phyloP scores from a whole-genome alignment of 2,113 vertebrate genomes.

The Eclectus roratus region DNA sequence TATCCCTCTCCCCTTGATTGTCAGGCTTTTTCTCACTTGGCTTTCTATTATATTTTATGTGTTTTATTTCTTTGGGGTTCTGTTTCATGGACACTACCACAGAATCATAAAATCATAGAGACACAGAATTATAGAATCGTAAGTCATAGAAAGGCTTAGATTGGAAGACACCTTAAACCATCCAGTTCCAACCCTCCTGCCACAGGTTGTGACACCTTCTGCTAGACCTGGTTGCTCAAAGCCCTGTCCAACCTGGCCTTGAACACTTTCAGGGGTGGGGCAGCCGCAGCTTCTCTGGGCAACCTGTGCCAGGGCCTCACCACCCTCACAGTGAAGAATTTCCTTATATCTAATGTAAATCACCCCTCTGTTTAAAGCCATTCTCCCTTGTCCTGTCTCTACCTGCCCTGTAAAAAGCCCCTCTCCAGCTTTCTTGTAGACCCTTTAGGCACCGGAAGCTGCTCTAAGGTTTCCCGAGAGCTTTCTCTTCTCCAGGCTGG shows the following conservation, averaged over 20 bases:
- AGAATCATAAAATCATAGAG: not conserved
- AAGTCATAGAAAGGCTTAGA: not conserved
- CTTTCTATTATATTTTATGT: not conserved
- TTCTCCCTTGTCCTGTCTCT: not conserved
- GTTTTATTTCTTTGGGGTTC: not conserved
- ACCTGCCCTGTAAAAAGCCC: not conserved
- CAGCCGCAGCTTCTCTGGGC: not conserved
- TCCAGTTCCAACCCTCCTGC: not conserved
- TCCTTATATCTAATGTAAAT: not conserved
- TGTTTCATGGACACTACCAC: not conserved
- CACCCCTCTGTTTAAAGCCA: not conserved
- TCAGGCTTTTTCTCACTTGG: not conserved
- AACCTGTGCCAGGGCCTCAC: not conserved
- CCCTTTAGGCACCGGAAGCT: not conserved
- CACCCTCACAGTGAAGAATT: not conserved
- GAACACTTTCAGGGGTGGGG: not conserved
- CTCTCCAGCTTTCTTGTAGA: not conserved
- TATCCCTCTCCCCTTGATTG: not conserved
- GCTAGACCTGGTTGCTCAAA: not conserved
- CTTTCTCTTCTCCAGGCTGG: not conserved
- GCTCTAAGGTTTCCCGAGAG: not conserved
- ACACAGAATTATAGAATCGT: not conserved
- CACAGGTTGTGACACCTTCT: not conserved
- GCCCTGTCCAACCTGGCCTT: not conserved
- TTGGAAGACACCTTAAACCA: not conserved